Evolutionary conservation across 2,113 vertebrate species (phyloP).

Genomic region (Ammodramus savannarum): DNA sequence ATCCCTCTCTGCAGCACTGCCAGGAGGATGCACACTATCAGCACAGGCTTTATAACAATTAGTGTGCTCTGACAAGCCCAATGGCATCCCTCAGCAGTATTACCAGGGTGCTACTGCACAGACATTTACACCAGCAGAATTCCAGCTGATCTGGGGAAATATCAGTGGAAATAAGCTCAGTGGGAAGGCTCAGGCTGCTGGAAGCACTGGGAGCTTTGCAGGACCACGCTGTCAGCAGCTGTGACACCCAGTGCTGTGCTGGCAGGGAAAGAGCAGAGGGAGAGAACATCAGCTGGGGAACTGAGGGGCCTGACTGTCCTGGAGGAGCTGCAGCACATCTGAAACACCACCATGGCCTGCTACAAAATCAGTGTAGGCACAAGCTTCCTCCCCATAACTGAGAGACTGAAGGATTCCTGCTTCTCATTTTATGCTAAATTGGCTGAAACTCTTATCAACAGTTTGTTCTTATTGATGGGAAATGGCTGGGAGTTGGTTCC

Average conservation of each 20-base stretch:
- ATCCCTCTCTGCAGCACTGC: background rate
- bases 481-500: background rate
- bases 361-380: background rate
- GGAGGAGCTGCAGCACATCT: background rate
- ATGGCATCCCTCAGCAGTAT: background rate
- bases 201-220: background rate
- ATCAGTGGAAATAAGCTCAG: background rate
- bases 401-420: background rate
- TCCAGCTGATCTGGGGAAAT: background rate
- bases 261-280: background rate
- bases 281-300: background rate
- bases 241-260: background rate
- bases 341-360: background rate
- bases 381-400: background rate
- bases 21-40: background rate
- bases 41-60: background rate
- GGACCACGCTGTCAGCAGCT: background rate
- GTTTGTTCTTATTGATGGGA: background rate
- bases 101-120: background rate
- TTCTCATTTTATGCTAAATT: background rate
- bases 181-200: background rate
- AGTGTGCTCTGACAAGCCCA: background rate
- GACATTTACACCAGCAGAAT: background rate
- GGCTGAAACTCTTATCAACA: background rate
- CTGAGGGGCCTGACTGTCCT: background rate